phyloP scores from a whole-genome alignment of 2,888 invertebrate species.

The Stegophylla sp. region DNA sequence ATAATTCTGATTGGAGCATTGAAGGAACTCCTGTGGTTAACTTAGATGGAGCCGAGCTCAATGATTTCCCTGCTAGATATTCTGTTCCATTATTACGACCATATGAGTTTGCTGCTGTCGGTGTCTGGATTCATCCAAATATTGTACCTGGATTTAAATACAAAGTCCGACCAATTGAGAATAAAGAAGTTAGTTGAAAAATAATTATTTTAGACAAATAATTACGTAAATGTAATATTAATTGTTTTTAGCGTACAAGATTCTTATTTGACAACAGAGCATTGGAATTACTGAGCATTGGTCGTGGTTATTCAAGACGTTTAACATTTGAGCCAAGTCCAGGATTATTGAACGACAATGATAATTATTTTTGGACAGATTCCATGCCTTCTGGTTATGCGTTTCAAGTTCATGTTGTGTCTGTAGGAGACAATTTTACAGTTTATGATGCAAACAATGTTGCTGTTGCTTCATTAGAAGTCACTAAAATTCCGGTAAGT shows the following conservation, averaged over 20 bases:
- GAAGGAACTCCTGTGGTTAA: slow-evolving; percentile 61
- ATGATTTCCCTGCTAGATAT: slow-evolving; percentile 74
- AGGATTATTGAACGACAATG: slow-evolving; percentile 71
- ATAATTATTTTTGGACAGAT: slow-evolving; percentile 81
- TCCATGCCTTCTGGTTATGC: slow-evolving; percentile 76
- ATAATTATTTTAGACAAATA: not conserved
- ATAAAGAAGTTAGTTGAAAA: slow-evolving; percentile 40
- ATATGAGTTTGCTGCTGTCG: slow-evolving; percentile 75
- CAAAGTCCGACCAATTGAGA: slow-evolving; percentile 72
- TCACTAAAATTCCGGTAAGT: slow-evolving; percentile 72
- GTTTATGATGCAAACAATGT: slow-evolving; percentile 74
- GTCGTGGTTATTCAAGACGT: slow-evolving; percentile 77
- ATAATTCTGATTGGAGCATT: not conserved
- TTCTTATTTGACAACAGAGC: slow-evolving; percentile 73
- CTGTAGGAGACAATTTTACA: slow-evolving; percentile 76
- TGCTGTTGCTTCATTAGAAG: slow-evolving; percentile 74
- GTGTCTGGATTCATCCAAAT: slow-evolving; percentile 76
- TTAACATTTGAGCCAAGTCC: slow-evolving; percentile 75
- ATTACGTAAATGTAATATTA: not conserved
- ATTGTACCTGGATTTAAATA: slow-evolving; percentile 79
- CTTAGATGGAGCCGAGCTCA: slow-evolving; percentile 70
- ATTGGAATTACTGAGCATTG: slow-evolving; percentile 73
- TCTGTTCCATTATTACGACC: slow-evolving; percentile 70
- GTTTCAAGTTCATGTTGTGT: slow-evolving; percentile 75
- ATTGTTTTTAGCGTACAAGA: slow-evolving; percentile 46